Evolutionary conservation across 2,797 vertebrate species (phyloP).

Genomic region (Takifugu rubripes): DNA sequence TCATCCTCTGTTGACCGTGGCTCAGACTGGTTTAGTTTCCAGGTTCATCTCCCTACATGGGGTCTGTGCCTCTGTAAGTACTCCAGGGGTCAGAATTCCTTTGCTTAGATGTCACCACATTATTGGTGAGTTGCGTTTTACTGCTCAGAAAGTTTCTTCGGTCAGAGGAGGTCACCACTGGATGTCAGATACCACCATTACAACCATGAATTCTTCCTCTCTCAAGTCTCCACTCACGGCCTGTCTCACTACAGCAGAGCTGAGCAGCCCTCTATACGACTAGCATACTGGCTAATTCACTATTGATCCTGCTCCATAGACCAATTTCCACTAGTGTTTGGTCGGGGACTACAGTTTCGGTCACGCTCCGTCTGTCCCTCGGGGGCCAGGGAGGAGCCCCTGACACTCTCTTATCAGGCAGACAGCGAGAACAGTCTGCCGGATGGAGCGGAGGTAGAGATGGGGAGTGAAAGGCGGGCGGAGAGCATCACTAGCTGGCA

Average conservation of each 20-base stretch:
- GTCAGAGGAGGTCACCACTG: slow-evolving; percentile 21
- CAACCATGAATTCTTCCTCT: slow-evolving; percentile 32
- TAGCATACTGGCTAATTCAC: slow-evolving; percentile 80
- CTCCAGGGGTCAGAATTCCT: not conserved
- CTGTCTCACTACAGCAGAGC: slow-evolving; percentile 70
- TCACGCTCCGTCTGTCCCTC: slow-evolving; percentile 66
- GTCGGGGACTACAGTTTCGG: slow-evolving; percentile 75
- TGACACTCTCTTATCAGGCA: slow-evolving; percentile 68
- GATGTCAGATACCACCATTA: slow-evolving; percentile 8
- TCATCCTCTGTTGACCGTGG: no score
- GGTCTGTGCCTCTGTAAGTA: no score
- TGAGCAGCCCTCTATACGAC: slow-evolving; percentile 60
- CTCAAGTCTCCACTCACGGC: slow-evolving; percentile 51
- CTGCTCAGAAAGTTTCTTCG: slow-evolving; percentile 23
- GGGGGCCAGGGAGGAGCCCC: slow-evolving; percentile 58
- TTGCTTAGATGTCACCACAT: not conserved
- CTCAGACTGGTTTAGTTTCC: no score
- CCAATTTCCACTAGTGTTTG: slow-evolving; percentile 74
- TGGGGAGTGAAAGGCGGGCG: slow-evolving; percentile 41
- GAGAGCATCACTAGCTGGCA: slow-evolving; percentile 57
- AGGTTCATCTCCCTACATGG: no score
- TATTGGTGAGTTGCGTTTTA: not conserved
- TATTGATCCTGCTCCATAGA: slow-evolving; percentile 76
- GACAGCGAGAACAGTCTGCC: slow-evolving; percentile 53
- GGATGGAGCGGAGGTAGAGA: slow-evolving; percentile 40